A percentile compares a stretch with the other conserved stretches of the same genome.
Conservation (phyloP, 2,888 invertebrate species). For the Trilocha varians region DNA sequence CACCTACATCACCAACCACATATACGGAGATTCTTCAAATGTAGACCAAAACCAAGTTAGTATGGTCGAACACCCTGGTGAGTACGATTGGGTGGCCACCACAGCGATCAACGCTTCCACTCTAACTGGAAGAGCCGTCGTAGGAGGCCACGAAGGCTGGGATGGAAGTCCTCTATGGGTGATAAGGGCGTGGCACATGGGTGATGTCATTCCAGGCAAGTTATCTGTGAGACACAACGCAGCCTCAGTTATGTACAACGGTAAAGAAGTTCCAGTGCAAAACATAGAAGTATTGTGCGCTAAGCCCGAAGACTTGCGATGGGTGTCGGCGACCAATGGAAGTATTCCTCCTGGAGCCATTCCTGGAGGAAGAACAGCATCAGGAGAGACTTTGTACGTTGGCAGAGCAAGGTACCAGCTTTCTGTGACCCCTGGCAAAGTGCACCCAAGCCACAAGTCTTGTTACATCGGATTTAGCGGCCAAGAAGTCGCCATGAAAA, state of each 20-base stretch:
- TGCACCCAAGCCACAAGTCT: conserved; percentile 55
- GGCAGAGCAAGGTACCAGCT: conserved; percentile 72
- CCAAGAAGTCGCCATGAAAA: conserved; percentile 49
- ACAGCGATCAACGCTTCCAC: conserved; percentile 45
- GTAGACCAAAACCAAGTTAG: conserved; percentile 31
- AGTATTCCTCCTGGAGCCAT: conserved; percentile 70
- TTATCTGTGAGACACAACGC: conserved; percentile 55
- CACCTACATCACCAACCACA: conserved; percentile 61
- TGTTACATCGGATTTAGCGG: conserved; percentile 61
- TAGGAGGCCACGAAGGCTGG: conserved; percentile 65
- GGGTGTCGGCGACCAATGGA: conserved; percentile 70
- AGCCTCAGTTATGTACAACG: conserved; percentile 49
- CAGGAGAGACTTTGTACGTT: conserved; percentile 67
- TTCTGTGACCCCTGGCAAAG: conserved; percentile 73
- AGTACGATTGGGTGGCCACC: conserved; percentile 57
- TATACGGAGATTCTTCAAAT: conserved; percentile 43
- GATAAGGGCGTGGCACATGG: conserved; percentile 58
- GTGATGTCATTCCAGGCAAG: conserved; percentile 63
- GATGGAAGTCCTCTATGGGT: conserved; percentile 66
- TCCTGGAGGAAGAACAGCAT: conserved; percentile 60
- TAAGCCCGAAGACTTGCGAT: conserved; percentile 48
- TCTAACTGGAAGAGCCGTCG: conserved; percentile 50
- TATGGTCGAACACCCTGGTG: conserved; percentile 49
- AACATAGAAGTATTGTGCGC: conserved; percentile 60
- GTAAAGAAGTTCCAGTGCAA: conserved; percentile 57